Percentiles rank a stretch among this genome's conserved stretches.
These are phyloP conservation scores for Polymixis flavicincta DNA, from an alignment of 2,888 invertebrate species.

Conservation along the genomic window DNA sequence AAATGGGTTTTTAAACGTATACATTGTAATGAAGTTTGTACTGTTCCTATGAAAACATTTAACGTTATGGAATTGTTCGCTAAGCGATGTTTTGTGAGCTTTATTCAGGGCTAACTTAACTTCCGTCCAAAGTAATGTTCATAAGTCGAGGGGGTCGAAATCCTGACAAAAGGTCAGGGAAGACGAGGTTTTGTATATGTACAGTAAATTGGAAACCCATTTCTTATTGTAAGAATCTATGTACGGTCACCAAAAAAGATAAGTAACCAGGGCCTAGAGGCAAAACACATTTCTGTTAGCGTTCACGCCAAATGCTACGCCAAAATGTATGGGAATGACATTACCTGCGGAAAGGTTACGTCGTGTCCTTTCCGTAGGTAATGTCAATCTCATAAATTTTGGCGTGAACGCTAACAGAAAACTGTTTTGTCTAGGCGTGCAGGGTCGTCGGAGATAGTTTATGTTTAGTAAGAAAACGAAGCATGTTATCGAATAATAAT, in stretches of 20 bases:
- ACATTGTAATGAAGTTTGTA: constrained; percentile 30
- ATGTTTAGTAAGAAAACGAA: too few relatives aligned
- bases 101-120: constrained; percentile 54
- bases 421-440: too few relatives aligned
- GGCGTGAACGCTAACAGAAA: too few relatives aligned
- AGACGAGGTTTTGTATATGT: constrained; percentile 32
- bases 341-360: too few relatives aligned
- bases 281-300: too few relatives aligned
- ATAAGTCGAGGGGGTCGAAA: constrained; percentile 43
- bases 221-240: constrained; percentile 50
- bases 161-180: constrained; percentile 26
- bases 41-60: constrained; percentile 33
- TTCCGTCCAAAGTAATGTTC: constrained; percentile 57
- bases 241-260: background rate
- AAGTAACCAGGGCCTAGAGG: too few relatives aligned
- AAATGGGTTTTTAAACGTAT: constrained; percentile 57
- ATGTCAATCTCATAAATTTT: too few relatives aligned
- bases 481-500: too few relatives aligned
- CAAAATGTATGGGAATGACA: too few relatives aligned
- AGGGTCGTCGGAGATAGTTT: too few relatives aligned
- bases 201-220: constrained; percentile 57
- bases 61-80: constrained; percentile 54
- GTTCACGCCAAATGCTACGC: too few relatives aligned
- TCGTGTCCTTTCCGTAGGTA: too few relatives aligned
- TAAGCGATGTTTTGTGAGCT: constrained; percentile 59